phyloP scores from a whole-genome alignment of 1,140 invertebrate species.

The Philaenus spumarius region DNA sequence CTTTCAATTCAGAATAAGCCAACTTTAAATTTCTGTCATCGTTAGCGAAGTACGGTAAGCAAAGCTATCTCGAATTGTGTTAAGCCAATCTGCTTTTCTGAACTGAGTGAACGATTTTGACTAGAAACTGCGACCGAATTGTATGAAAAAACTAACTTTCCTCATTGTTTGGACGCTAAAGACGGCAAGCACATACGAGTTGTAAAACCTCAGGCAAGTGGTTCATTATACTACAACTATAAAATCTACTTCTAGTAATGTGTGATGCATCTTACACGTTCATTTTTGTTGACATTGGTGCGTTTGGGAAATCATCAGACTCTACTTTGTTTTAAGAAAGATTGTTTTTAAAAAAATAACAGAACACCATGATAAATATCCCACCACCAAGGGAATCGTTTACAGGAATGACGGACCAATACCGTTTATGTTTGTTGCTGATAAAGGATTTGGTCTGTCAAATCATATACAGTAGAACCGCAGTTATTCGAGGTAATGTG shows the following conservation, averaged over 20 bases:
- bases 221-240: slow-evolving; percentile 22
- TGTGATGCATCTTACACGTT: slow-evolving; percentile 17
- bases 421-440: too few relatives aligned
- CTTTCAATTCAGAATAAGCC: slow-evolving; percentile 14
- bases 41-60: slow-evolving; percentile 25
- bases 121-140: slow-evolving; percentile 2
- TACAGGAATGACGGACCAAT: too few relatives aligned
- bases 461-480: too few relatives aligned
- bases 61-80: slow-evolving; percentile 20
- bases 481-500: too few relatives aligned
- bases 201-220: slow-evolving; percentile 6
- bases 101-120: slow-evolving; percentile 25
- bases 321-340: slow-evolving; percentile 35
- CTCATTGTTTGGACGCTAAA: slow-evolving; percentile 40
- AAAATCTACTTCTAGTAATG: slow-evolving; percentile 26
- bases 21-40: background rate
- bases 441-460: too few relatives aligned
- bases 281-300: slow-evolving; percentile 17
- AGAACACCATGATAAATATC: too few relatives aligned
- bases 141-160: slow-evolving; percentile 39
- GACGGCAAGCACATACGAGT: slow-evolving; percentile 38
- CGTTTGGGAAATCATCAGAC: slow-evolving; percentile 21
- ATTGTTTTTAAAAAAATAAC: too few relatives aligned
- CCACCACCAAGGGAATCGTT: too few relatives aligned
- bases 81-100: background rate